Conservation (phyloP, 2,113 vertebrate species). For the Acrocephalus arundinaceus region DNA sequence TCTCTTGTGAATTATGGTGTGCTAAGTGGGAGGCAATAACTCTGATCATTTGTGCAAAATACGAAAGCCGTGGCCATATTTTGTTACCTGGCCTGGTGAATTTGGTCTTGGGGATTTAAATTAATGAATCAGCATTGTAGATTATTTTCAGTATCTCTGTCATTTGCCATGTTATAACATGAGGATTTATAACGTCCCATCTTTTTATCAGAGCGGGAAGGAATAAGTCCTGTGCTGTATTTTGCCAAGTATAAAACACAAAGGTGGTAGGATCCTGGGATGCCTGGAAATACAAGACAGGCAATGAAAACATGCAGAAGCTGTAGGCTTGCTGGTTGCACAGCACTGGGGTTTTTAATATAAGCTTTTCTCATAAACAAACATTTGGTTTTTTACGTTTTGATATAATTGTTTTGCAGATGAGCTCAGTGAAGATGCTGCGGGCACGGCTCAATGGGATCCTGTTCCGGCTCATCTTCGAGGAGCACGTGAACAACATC, state of each 20-base stretch:
- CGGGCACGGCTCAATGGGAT: constrained; percentile 89
- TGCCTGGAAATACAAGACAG: background rate
- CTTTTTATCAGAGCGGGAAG: background rate
- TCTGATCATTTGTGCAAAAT: background rate
- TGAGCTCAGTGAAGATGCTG: constrained; percentile 94
- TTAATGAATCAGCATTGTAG: background rate
- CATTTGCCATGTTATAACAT: rapidly evolving
- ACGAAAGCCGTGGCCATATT: background rate
- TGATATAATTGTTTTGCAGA: constrained; percentile 73
- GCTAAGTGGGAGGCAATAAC: background rate
- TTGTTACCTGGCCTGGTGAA: background rate
- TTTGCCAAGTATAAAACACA: too few relatives aligned
- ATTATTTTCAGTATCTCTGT: background rate
- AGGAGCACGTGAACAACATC: constrained; percentile 96
- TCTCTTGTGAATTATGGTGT: background rate
- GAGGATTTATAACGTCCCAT: background rate
- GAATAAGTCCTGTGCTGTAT: background rate
- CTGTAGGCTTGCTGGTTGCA: background rate
- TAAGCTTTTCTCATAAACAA: background rate
- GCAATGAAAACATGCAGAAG: background rate
- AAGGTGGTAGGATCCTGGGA: background rate
- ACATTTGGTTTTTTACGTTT: background rate
- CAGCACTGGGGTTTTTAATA: rapidly evolving
- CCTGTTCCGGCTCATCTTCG: constrained; percentile 92
- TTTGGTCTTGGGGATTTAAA: background rate